These are phyloP conservation scores for Acanthosoma haemorrhoidale DNA, from an alignment of 2,888 invertebrate species.

Conservation along the genomic window DNA sequence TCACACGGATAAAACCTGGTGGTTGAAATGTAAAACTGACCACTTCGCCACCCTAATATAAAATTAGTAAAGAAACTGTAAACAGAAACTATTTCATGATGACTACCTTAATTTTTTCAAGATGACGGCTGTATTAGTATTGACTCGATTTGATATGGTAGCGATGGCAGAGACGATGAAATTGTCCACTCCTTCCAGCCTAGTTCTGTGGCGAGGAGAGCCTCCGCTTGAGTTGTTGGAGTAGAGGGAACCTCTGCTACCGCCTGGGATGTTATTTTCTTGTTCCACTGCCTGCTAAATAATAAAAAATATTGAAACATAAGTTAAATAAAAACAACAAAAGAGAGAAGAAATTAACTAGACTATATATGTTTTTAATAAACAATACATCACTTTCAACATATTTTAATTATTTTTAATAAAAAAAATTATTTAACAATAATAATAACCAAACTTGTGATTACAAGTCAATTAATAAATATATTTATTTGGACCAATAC, in stretches of 20 bases:
- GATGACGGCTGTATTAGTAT: slow-evolving; percentile 38
- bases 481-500: too few species aligned
- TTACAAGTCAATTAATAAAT: too few species aligned
- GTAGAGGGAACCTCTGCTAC: slow-evolving; percentile 40
- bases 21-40: too few species aligned
- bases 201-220: slow-evolving; percentile 37
- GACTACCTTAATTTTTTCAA: slow-evolving; percentile 41
- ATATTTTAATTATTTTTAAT: not conserved
- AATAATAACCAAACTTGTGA: too few species aligned
- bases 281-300: slow-evolving; percentile 34
- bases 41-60: too few species aligned
- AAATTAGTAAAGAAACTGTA: too few species aligned
- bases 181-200: slow-evolving; percentile 40
- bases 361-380: too few species aligned
- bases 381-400: not conserved
- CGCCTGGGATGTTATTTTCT: slow-evolving; percentile 36
- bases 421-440: too few species aligned
- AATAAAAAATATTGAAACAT: not conserved
- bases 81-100: too few species aligned
- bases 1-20: too few species aligned
- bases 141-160: slow-evolving; percentile 39
- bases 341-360: too few species aligned
- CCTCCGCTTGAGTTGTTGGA: slow-evolving; percentile 39
- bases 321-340: too few species aligned
- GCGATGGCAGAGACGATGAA: slow-evolving; percentile 41